A percentile compares a stretch with the other conserved stretches of the same genome.
phyloP scores from a whole-genome alignment of 2,888 invertebrate genomes.

The Yponomeuta plumbellus region DNA sequence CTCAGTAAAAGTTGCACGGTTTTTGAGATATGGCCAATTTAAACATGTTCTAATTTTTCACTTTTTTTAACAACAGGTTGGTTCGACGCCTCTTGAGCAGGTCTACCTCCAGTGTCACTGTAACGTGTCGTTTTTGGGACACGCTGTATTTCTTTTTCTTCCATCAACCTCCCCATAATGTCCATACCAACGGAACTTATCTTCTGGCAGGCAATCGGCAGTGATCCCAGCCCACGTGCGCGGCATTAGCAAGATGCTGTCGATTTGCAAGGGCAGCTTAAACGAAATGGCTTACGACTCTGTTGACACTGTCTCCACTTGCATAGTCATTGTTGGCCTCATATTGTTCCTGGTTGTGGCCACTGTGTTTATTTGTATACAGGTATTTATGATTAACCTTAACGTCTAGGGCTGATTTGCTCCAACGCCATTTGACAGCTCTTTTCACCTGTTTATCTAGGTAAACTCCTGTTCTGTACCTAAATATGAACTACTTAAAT shows the following conservation, averaged over 20 bases:
- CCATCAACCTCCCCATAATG: too few species aligned
- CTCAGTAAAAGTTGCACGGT: too few species aligned
- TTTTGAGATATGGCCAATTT: too few species aligned
- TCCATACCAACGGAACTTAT: background rate
- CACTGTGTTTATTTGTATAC: constrained; percentile 88
- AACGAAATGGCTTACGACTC: constrained; percentile 82
- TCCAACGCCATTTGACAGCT: background rate
- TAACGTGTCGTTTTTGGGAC: too few species aligned
- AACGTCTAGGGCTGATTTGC: background rate
- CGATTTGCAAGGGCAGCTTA: constrained; percentile 78
- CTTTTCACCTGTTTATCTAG: background rate
- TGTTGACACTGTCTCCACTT: constrained; percentile 90
- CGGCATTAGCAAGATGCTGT: constrained; percentile 83
- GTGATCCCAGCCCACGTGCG: constrained; percentile 85
- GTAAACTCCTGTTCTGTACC: too few species aligned
- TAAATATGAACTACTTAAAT: too few species aligned
- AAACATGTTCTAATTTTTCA: too few species aligned
- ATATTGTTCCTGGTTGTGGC: constrained; percentile 86
- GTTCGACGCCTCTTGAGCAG: too few species aligned
- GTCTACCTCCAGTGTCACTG: too few species aligned
- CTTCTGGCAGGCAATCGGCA: constrained; percentile 73
- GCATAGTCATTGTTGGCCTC: constrained; percentile 90
- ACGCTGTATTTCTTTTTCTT: background rate
- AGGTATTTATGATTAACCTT: constrained; percentile 70
- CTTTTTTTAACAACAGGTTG: too few species aligned